Base-by-base conservation (phyloP, 2,113 vertebrate species). In the Ancistrus triradiatus region DNA sequence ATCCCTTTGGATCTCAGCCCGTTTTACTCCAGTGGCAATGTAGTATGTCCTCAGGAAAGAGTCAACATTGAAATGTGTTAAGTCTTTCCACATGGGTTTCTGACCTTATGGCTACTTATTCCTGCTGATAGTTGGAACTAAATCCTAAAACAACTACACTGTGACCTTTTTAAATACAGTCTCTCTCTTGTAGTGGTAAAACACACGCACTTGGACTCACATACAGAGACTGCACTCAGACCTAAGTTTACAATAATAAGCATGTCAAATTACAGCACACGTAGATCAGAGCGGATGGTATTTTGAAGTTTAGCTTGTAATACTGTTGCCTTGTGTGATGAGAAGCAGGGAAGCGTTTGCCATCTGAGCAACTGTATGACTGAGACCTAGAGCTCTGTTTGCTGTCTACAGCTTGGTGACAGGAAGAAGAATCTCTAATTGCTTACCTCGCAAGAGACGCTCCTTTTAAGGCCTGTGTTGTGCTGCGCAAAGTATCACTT, bases 381-480 rank as follows among this genome's bases (percentile, higher is more conserved):
- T n/a, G n/a, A 59, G 49, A 50, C 37, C 37, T 40, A 9, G 53
- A 58, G 65, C 40, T 58, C 56, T 61, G 60, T 74, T 75, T 68
- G 72, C 70, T 78, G 63, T 78, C 66, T 72, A 44, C 50, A 65
- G 28, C 14, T 46, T 19, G 10, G 50, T 65, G 68, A 59, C 62
- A 65, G 70, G 28, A 58, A 73, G 57, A 67, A 52, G 44, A 19
- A 73, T 66, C 66, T 67, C 58, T 62, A 56, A 35, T 53, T 47
- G 61, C 44, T 73, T 80, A 72, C 22, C 31, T 68, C 69, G 72
- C 38, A 40, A 33, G 38, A 28, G 40, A 2, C 2, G 1, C 22
- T 63, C 70, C 70, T 59, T 73, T 63, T 68, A 73, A 68, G 70
- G 65, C 37, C 19, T 47, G 70, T 3, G 2, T 24, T 53, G 28